Conservation (phyloP, 2,113 vertebrate genomes). For the Scartelaos histophorus region DNA sequence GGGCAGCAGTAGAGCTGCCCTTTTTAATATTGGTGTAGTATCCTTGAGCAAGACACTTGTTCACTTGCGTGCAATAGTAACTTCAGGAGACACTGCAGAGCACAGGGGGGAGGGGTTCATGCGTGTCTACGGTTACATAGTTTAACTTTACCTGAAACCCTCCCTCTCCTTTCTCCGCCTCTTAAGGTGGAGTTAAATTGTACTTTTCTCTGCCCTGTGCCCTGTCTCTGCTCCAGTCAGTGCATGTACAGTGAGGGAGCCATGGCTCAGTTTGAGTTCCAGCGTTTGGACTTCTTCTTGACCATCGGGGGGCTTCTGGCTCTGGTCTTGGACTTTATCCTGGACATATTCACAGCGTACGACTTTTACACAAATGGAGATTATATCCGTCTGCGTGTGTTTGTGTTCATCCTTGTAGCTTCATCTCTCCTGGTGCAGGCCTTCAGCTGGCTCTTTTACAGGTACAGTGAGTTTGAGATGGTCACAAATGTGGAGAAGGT, state of each 20-base stretch:
- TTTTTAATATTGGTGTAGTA: too few relatives aligned
- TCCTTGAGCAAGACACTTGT: too few relatives aligned
- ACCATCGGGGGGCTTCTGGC: conserved; percentile 32
- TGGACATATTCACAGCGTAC: conserved; percentile 41
- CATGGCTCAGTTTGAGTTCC: conserved; percentile 30
- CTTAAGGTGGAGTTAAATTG: background rate
- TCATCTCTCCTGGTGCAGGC: conserved; percentile 60
- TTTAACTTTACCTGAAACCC: too few relatives aligned
- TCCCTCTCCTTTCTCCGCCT: too few relatives aligned
- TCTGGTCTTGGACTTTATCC: conserved; percentile 43
- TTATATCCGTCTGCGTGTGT: conserved; percentile 37
- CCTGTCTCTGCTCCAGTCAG: background rate
- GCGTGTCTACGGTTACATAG: too few relatives aligned
- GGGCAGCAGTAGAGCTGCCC: too few relatives aligned
- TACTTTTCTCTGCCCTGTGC: background rate
- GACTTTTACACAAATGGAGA: conserved; percentile 51
- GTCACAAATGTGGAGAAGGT: conserved; percentile 7
- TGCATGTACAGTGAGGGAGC: background rate
- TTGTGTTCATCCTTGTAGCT: conserved; percentile 58
- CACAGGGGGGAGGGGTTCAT: too few relatives aligned
- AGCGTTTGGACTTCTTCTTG: conserved; percentile 19
- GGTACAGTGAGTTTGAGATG: background rate
- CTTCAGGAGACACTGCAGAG: too few relatives aligned
- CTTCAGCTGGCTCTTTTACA: conserved; percentile 73
- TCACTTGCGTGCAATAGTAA: too few relatives aligned